A percentile compares a stretch with the other conserved stretches of the same genome.
Evolutionary conservation across 2,113 vertebrate genomes (phyloP).

Genomic region (Hirundichthys speculiger): DNA sequence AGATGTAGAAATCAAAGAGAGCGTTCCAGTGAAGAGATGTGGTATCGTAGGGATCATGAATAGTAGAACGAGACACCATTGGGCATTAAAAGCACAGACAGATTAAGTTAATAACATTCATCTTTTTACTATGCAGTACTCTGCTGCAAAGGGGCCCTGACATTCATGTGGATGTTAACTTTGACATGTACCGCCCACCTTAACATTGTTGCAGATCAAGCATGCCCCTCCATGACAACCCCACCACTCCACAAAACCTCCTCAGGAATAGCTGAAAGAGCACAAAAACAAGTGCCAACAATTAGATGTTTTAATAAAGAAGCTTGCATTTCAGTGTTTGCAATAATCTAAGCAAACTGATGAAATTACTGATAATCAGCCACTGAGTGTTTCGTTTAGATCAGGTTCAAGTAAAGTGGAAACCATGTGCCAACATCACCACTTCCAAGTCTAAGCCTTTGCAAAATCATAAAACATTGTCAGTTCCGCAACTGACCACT

Average conservation of each 20-base stretch:
- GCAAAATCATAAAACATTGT: no score
- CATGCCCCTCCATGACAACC: slow-evolving; percentile 15
- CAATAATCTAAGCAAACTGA: no score
- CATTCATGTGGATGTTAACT: not conserved
- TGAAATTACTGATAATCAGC: no score
- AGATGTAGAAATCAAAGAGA: slow-evolving; percentile 19
- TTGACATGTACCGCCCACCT: slow-evolving; percentile 18
- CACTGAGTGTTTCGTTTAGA: no score
- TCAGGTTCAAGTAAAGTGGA: no score
- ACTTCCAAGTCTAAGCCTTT: no score
- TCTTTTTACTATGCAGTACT: not conserved
- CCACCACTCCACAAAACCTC: not conserved
- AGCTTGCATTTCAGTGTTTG: no score
- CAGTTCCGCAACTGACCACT: no score
- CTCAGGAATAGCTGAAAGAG: not conserved
- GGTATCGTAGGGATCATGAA: not conserved
- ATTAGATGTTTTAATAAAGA: no score
- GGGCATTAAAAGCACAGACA: not conserved
- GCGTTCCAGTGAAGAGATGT: not conserved
- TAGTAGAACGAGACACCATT: not conserved
- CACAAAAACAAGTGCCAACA: no score
- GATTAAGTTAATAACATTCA: not conserved
- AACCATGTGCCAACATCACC: no score
- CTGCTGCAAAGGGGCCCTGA: not conserved
- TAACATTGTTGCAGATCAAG: slow-evolving; percentile 7